Evolutionary conservation across 2,888 invertebrate species (phyloP).

Genomic region (Coleophora flavipennella): DNA sequence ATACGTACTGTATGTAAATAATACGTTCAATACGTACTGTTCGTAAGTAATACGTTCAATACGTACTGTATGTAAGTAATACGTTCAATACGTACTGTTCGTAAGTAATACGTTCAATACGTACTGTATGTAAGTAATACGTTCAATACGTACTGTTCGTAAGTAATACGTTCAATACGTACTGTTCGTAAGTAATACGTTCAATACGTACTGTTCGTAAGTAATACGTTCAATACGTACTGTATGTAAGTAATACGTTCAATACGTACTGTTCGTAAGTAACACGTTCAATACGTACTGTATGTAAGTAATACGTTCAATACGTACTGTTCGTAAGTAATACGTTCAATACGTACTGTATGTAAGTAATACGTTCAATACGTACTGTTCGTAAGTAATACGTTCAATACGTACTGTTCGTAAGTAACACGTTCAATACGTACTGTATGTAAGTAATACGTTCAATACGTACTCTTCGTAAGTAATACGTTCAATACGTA

Average conservation of each 20-base stretch:
- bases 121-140: slow-evolving; percentile 47
- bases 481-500: slow-evolving; percentile 44
- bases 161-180: slow-evolving; percentile 44
- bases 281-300: slow-evolving; percentile 44
- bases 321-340: slow-evolving; percentile 48
- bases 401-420: slow-evolving; percentile 46
- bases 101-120: slow-evolving; percentile 44
- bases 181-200: slow-evolving; percentile 50
- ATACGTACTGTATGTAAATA: slow-evolving; percentile 50
- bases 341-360: slow-evolving; percentile 44
- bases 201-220: slow-evolving; percentile 47
- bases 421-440: slow-evolving; percentile 42
- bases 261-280: slow-evolving; percentile 49
- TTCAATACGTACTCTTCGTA: slow-evolving; percentile 49
- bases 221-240: slow-evolving; percentile 46
- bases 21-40: slow-evolving; percentile 44
- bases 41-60: slow-evolving; percentile 43
- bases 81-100: slow-evolving; percentile 46
- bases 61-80: slow-evolving; percentile 49
- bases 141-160: slow-evolving; percentile 46
- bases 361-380: slow-evolving; percentile 45
- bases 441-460: slow-evolving; percentile 49
- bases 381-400: slow-evolving; percentile 49
- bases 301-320: slow-evolving; percentile 46
- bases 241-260: slow-evolving; percentile 45